Conservation (phyloP, 2,113 vertebrate genomes). For the Climacteris rufus region DNA sequence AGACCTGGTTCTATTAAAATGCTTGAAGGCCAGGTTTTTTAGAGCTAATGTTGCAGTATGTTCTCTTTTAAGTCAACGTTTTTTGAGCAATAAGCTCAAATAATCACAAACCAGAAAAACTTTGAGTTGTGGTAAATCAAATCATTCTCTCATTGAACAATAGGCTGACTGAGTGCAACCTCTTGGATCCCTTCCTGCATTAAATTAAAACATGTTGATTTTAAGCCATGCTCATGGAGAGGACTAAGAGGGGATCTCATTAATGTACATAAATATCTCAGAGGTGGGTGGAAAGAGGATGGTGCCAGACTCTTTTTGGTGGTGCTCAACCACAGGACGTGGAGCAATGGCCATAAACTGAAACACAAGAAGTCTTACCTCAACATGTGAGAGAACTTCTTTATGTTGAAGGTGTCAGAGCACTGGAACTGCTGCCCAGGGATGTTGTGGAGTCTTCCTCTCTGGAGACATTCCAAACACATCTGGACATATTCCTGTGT, state of each 20-base stretch:
- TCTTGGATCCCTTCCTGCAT: not conserved
- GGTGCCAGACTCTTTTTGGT: not conserved
- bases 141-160: not conserved
- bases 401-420: not conserved
- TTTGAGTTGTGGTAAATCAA: not conserved
- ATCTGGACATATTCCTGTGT: too few species aligned
- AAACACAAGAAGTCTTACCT: not conserved
- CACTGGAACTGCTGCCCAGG: not conserved
- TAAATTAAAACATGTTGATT: not conserved
- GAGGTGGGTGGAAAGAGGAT: not conserved
- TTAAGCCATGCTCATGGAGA: not conserved
- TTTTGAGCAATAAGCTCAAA: not conserved
- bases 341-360: not conserved
- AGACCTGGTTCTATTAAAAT: not conserved
- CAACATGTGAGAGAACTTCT: not conserved
- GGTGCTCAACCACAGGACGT: not conserved
- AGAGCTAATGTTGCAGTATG: not conserved
- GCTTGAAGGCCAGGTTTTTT: not conserved
- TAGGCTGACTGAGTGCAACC: not conserved
- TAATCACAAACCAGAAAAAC: not conserved
- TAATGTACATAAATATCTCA: not conserved
- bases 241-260: not conserved
- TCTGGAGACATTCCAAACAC: not conserved
- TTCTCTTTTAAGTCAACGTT: not conserved
- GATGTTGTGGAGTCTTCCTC: not conserved